Conservation (phyloP, 1,140 invertebrate species). For the Brachionus paranguensis region DNA sequence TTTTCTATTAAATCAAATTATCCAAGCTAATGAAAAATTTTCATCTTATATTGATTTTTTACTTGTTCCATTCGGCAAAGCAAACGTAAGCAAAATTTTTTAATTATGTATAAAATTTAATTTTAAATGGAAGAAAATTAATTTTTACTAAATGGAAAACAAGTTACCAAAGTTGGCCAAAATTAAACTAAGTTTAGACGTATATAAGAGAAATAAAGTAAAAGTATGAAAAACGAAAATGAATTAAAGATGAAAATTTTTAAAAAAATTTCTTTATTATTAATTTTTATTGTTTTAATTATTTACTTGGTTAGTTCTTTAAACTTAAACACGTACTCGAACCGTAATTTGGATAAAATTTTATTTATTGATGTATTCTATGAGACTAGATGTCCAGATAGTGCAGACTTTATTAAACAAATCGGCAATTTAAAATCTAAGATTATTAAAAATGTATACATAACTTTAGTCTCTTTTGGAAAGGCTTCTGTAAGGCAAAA, state of each 20-base stretch:
- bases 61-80: constrained; percentile 33
- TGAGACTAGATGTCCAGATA: constrained; percentile 31
- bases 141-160: not conserved
- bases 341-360: not conserved
- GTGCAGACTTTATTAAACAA: constrained; percentile 22
- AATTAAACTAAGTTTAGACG: not conserved
- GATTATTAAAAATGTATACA: not conserved
- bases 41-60: not conserved
- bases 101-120: not conserved
- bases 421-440: not conserved
- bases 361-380: not conserved
- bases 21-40: not conserved
- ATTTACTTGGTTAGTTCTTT: not conserved
- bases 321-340: not conserved
- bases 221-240: not conserved
- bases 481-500: constrained; percentile 1
- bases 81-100: constrained; percentile 8
- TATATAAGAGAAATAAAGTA: not conserved
- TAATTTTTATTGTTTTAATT: not conserved
- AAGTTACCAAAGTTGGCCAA: not conserved
- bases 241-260: constrained; percentile 19
- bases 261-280: not conserved
- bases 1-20: not conserved
- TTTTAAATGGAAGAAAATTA: not conserved
- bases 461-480: not conserved